Evolutionary conservation across 2,113 vertebrate species (phyloP), one percentile per base, ranked within the genome.

Genomic region (Hassar affinis): DNA sequence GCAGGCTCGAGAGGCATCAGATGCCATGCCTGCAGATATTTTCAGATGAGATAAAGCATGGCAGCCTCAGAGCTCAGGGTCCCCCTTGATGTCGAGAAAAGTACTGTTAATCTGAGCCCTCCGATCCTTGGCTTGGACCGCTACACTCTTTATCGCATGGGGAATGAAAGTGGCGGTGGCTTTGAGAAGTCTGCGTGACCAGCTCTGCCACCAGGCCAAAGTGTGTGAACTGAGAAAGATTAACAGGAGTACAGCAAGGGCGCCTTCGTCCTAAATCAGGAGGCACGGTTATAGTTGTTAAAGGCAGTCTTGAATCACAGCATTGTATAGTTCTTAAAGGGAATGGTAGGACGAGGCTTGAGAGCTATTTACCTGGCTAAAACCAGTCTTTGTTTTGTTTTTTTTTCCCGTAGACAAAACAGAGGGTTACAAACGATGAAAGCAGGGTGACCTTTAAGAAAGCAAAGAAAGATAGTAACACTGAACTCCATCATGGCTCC

Each of bases 21-120:
- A 86, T 89, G 86, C 78, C 79, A 86, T 85, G 84, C 86, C 88
- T 84, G 80, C n/a, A 87, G 86, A 85, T 87, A 86, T 87, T 81
- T 87, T 89, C 85, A 85, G 83, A 85, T 78, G 85, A 82, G 86
- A 89, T 85, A 82, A 84, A 85, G 75, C 72, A 35, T 14, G 61
- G 64, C 64, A 56, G 83, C 64, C 66, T n/a, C 52, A 59, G 83
- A 79, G 78, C 54, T 84, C 64, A 84, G 74, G 69, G 86, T 61
- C 64, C 81, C 52, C 85, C 82, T 86, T 87, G 85, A 87, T 87
- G 85, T 83, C 42, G 52, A 68, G 54, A 77, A 42, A 79, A 85
- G 80, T 59, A 54, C 64, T 85, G 71, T 75, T 83, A 83, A 83
- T 85, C 82, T 80, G 85, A 86, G 86, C 83, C 49, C 76, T 86